Conservation (phyloP, 2,113 vertebrate genomes). For the Platysternon megacephalum region DNA sequence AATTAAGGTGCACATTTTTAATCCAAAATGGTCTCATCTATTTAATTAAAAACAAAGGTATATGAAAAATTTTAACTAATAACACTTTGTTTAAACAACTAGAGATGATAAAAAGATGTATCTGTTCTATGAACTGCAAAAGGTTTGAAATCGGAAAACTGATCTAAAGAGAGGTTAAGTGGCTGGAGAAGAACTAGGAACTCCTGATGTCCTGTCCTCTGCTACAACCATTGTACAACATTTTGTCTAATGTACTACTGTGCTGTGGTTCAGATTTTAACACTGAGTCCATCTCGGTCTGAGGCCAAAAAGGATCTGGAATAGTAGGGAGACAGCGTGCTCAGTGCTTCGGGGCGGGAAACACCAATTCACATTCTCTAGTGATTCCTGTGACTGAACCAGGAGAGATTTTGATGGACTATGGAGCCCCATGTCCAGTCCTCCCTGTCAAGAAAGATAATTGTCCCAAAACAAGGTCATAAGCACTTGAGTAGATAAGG, state of each 20-base stretch:
- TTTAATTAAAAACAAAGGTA: too few relatives aligned
- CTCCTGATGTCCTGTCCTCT: not conserved
- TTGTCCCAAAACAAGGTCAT: not conserved
- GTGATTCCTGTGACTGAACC: not conserved
- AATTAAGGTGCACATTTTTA: too few relatives aligned
- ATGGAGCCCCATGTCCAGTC: not conserved
- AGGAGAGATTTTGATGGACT: not conserved
- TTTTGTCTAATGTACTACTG: not conserved
- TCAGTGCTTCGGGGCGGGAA: not conserved
- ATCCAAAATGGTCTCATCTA: too few relatives aligned
- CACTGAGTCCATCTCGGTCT: not conserved
- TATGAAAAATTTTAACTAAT: too few relatives aligned
- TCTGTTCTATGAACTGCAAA: too few relatives aligned
- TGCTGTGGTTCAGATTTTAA: not conserved
- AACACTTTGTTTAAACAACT: too few relatives aligned
- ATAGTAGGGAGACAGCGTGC: not conserved
- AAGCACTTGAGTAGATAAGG: not conserved
- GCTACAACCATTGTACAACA: not conserved
- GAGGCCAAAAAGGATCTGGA: not conserved
- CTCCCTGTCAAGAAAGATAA: not conserved
- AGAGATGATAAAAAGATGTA: too few relatives aligned
- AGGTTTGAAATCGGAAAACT: not conserved
- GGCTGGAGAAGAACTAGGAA: not conserved
- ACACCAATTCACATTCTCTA: not conserved
- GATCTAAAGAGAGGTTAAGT: not conserved